Percentiles rank a stretch among this genome's conserved stretches.
Evolutionary conservation across 2,113 vertebrate species (phyloP).

Genomic region (Columbina picui): DNA sequence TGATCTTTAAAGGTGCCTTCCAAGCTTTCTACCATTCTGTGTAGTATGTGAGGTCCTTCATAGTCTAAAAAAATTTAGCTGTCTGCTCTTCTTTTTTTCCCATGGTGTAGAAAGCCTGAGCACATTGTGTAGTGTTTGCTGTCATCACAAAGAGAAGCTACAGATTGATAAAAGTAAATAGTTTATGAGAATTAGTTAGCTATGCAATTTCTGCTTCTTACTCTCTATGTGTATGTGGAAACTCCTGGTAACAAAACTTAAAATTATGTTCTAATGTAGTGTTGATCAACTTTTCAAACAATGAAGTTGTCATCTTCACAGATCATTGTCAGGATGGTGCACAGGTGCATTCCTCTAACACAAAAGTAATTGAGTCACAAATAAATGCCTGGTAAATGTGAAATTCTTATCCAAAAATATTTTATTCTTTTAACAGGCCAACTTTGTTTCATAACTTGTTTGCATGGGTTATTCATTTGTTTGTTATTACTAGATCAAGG

Average conservation of each 20-base stretch:
- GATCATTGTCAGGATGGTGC: accelerated
- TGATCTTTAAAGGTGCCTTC: not conserved
- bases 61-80: not conserved
- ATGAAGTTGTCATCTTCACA: not conserved
- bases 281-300: not conserved
- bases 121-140: not conserved
- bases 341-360: not conserved
- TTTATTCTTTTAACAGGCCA: not conserved
- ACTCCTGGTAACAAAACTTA: not conserved
- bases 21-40: not conserved
- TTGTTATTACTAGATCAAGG: no score
- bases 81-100: not conserved
- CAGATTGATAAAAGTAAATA: not conserved
- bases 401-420: not conserved
- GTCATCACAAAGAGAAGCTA: not conserved
- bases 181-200: not conserved
- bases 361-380: not conserved
- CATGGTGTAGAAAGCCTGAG: not conserved
- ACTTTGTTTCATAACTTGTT: not conserved
- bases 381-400: not conserved
- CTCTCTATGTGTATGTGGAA: not conserved
- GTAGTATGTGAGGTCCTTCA: not conserved
- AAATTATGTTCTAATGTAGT: not conserved
- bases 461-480: not conserved
- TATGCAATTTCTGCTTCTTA: not conserved